Evolutionary conservation across 2,888 invertebrate genomes (phyloP), one percentile per base, ranked within the genome.

Genomic region (Lepetodrilus schrolli): DNA sequence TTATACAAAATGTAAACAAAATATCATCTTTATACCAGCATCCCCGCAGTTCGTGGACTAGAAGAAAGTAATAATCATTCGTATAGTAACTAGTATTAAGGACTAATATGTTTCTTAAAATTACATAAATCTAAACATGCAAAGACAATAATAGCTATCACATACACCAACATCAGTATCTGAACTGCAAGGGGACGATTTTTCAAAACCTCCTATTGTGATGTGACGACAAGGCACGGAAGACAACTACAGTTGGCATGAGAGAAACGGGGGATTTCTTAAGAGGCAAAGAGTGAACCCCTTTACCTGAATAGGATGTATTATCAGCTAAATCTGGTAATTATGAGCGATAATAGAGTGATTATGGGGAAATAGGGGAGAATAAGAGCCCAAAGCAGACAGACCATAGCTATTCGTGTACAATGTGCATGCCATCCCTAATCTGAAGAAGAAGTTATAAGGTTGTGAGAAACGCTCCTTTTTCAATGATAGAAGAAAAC

Each of bases 271-370:
- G 48, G 21, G 48, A 8, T 2, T 17, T n/a, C 17, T 48, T 48
- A 7, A 8, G 48, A 48, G 3, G 48, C 20, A 48, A 48, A 48
- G 48, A n/a, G 21, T 17, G 20, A 4, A 17, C 48, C 20, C 48
- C 48, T 20, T 5, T n/a, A 17, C 48, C 48, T 48, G n/a, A n/a
- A n/a, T n/a, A n/a, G n/a, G n/a, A n/a, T 30, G 26, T 58, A 58
- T 58, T 58, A 58, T 58, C 58, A 30, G 58, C 17, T 30, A 58
- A 58, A 58, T 58, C n/a, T 58, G 34, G 58, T 58, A 30, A 58
- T 58, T 58, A 58, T 58, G 26, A 34, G 58, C n/a, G 58, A 58
- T 58, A 58, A 58, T 58, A 30, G 58, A 30, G 30, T 58, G 20
- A 58, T 58, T 58, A 58, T 58, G 2, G 58, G n/a, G n/a, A 43